phyloP scores from a whole-genome alignment of 2,888 invertebrate genomes.

The Campaea margaritaria region DNA sequence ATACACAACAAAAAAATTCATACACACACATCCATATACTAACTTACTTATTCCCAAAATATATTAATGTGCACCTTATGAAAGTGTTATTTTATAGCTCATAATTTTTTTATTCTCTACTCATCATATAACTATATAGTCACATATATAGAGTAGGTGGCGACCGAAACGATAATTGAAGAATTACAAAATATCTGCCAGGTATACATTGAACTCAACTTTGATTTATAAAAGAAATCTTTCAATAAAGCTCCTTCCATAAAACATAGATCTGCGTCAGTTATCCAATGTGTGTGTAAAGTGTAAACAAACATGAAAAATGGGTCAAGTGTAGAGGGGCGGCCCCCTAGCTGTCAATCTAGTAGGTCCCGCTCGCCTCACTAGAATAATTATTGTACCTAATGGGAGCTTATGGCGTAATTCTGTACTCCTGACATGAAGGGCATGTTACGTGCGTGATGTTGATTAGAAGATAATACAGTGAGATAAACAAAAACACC shows the following conservation, averaged over 20 bases:
- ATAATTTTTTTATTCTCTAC: no score
- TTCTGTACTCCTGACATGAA: no score
- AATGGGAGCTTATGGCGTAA: neutral
- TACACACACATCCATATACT: no score
- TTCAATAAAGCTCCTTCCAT: neutral
- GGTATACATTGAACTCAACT: no score
- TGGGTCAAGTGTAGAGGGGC: constrained; percentile 65
- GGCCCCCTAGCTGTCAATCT: constrained; percentile 35
- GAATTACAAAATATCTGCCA: no score
- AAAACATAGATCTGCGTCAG: neutral
- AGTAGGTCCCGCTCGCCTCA: constrained; percentile 9
- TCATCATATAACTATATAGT: no score
- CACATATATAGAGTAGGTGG: no score
- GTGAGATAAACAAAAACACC: neutral
- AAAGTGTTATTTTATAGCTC: no score
- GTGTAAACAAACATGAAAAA: constrained; percentile 55
- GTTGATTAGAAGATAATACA: neutral
- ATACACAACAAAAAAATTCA: no score
- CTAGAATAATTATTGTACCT: constrained; percentile 27
- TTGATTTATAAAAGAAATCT: neutral
- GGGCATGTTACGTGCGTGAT: neutral
- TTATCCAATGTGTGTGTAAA: constrained; percentile 25
- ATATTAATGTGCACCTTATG: no score
- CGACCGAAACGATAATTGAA: no score
- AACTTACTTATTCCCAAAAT: no score